Evolutionary conservation across 2,113 vertebrate genomes (phyloP), one percentile per base, ranked within the genome.

Genomic region (Phylloscopus trochiloides): DNA sequence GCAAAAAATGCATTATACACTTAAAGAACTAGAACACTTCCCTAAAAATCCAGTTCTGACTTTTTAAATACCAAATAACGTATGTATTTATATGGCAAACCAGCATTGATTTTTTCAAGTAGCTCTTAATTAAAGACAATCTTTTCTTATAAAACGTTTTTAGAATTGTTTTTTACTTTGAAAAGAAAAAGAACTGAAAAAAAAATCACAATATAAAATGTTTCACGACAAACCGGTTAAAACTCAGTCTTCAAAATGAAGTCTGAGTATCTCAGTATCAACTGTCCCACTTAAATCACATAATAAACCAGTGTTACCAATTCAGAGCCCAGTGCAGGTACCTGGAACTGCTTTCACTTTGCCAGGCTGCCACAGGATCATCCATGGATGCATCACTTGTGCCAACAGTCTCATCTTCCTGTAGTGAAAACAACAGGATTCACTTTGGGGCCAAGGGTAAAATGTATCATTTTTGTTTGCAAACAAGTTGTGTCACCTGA

Each of bases 261-360:
- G 25, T 31, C 20, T 47, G 47, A 82, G 32, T 7, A 80, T 22
- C 18, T 79, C 36, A 68, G 0, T 20, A 62, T 10, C 22, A 90
- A 24, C 9, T 29, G 40, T 17, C 38, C 28, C 5, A 22, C 14
- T 45, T 51, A 17, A 88, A 88, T 14, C 16, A 62, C 16, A 38
- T 28, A 61, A 84, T 59, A 32, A 79, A 84, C 25, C 72, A 55
- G 76, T 15, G n/a, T 15, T 32, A 94, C 19, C 32, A 88, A 63
- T 80, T 40, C 34, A 89, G 12, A 51, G 28, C 73, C 47, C 84
- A 57, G 70, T 7, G 61, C 88, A 84, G 76, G 50, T 97, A 99
- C 99, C 99, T 99, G 95, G 99, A 99, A 85, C 98, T 99, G 97
- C 98, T 99, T 97, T 99, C 99, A 61, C 98, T 99, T 92, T 99